Base-by-base conservation (phyloP, 53 echinoderm and acorn worm species). In the Holothuria leucospilota region DNA sequence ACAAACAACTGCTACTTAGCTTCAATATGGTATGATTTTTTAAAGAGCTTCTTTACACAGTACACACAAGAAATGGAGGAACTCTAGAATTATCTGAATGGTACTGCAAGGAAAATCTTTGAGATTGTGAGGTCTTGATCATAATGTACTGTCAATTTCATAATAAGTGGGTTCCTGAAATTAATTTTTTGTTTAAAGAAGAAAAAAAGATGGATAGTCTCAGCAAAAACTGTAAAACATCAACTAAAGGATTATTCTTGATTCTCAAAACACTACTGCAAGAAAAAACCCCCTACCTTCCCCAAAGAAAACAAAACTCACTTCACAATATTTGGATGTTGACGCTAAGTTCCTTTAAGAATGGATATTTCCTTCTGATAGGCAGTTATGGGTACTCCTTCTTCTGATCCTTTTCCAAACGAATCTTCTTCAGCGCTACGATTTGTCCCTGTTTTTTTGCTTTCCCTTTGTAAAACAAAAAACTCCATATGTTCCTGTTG, bases 311-410 rank as follows among this genome's bases (percentile, higher is more conserved):
- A 16, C 18, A 56, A 16, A 20, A 93, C 95, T 92, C 74, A 98
- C 98, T 87, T 82, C 69, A 98, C 98, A 81, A 98, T 93, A 68
- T 98, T 98, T 5, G 98, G 98, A 81, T 98, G 98, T 27, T 91
- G 71, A 24, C n/a, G n/a, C 38, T 80, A 10, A 98, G 92, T 42
- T 98, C 98, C 68, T 93, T n/a, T 98, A n/a, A 98, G 92, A 18
- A 98, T 88, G 6, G 98, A 95, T 59, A 98, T 98, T 87, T 98
- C 98, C n/a, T n/a, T 52, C 95, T 89, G 90, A 98, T 98, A 26
- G n/a, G 98, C 95, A 6, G 98, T 98, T 62, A 95, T 98, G 46
- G 98, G 98, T 18, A 98, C 93, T 20, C 98, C 98, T 84, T 98
- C 95, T 77, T 98, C 98, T 68, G n/a, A n/a, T 98, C 95, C 71